Conservation (phyloP, 2,797 vertebrate species). For the Lepus townsendii region DNA sequence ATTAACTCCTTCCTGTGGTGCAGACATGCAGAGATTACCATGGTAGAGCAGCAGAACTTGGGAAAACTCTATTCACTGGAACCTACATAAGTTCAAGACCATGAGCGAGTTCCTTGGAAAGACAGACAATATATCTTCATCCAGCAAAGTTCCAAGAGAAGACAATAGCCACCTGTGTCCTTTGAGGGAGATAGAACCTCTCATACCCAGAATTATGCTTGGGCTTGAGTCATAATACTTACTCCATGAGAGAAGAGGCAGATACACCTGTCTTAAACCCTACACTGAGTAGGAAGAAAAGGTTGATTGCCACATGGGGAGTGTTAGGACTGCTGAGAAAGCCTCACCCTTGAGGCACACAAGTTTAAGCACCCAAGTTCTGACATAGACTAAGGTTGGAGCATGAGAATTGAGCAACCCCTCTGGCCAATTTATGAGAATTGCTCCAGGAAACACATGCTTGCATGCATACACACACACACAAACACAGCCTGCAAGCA, state of each 20-base stretch:
- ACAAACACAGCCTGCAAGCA: background rate
- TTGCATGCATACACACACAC: background rate
- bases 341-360: rapidly evolving
- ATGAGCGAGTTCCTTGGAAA: background rate
- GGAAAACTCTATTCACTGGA: background rate
- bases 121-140: background rate
- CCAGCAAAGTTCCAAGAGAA: background rate
- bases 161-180: background rate
- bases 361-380: background rate
- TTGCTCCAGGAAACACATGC: background rate
- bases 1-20: background rate
- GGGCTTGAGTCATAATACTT: background rate
- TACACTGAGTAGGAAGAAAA: background rate
- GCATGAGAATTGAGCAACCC: background rate
- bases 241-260: rapidly evolving
- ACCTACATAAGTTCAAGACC: background rate
- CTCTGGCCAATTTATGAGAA: too few species aligned
- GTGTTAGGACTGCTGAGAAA: background rate
- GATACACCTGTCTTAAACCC: rapidly evolving
- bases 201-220: background rate
- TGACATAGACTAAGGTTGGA: background rate
- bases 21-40: background rate
- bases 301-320: background rate
- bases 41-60: background rate
- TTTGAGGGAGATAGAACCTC: background rate